Percentiles rank a stretch among this genome's conserved stretches.
Evolutionary conservation across 2,888 invertebrate genomes (phyloP).

Genomic region (Phortica okadai): DNA sequence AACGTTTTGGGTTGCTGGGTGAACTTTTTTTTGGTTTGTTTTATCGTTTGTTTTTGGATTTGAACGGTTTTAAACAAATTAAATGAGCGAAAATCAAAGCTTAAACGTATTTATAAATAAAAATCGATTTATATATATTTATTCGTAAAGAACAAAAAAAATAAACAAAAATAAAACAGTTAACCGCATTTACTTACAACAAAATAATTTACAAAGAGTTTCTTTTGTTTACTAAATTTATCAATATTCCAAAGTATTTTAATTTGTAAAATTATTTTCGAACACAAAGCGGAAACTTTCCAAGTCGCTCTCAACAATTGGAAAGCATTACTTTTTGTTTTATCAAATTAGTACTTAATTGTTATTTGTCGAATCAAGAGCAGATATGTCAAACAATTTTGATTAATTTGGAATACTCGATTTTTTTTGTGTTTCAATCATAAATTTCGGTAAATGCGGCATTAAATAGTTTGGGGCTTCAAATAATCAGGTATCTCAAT

Average conservation of each 20-base stretch:
- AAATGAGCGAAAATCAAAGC: conserved; percentile 7
- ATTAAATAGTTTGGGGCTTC: conserved; percentile 49
- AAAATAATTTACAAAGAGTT: too few relatives aligned
- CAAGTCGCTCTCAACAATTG: too few relatives aligned
- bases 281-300: too few relatives aligned
- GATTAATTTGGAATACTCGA: too few relatives aligned
- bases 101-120: conserved; percentile 7
- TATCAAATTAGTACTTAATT: background rate
- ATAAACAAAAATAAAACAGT: background rate
- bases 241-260: too few relatives aligned
- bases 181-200: background rate
- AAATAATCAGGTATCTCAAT: conserved; percentile 39
- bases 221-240: too few relatives aligned
- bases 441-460: background rate
- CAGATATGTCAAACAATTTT: too few relatives aligned
- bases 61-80: conserved; percentile 18
- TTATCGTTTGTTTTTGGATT: conserved; percentile 13
- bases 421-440: too few relatives aligned
- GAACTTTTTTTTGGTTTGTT: background rate
- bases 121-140: background rate
- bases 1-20: conserved; percentile 19
- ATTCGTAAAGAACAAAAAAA: background rate
- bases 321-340: too few relatives aligned
- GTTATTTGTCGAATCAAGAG: background rate
- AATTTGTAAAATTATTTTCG: too few relatives aligned